Conservation (phyloP, 2,797 vertebrate genomes). For the Sandelia bainsii region DNA sequence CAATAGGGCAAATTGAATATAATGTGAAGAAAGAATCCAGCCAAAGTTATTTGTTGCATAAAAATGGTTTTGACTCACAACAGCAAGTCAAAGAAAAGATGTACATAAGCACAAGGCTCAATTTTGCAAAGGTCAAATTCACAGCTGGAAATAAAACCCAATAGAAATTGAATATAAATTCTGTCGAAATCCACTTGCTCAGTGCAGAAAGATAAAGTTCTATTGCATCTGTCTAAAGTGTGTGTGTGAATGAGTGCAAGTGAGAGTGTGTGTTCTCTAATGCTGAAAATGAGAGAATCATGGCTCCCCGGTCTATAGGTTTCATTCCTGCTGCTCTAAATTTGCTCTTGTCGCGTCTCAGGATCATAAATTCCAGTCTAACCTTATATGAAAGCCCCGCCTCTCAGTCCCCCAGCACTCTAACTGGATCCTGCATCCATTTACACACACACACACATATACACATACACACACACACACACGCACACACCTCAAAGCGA, state of each 20-base stretch:
- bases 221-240: conserved; percentile 9
- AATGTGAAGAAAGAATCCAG: conserved; percentile 44
- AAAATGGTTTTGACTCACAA: conserved; percentile 22
- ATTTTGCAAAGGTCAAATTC: conserved; percentile 14
- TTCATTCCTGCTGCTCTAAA: conserved; percentile 76
- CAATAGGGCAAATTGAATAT: conserved; percentile 34
- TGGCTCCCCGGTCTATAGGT: conserved; percentile 59
- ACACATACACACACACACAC: conserved; percentile 58
- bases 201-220: conserved; percentile 37
- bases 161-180: conserved; percentile 44
- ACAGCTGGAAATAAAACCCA: conserved; percentile 46
- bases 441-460: conserved; percentile 60
- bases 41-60: conserved; percentile 10
- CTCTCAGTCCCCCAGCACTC: conserved; percentile 86
- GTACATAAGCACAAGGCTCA: background rate
- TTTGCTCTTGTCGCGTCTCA: conserved; percentile 70
- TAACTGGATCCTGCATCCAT: conserved; percentile 91
- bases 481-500: conserved; percentile 76
- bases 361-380: conserved; percentile 85
- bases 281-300: conserved; percentile 74
- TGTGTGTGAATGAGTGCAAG: conserved; percentile 7
- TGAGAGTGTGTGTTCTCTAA: conserved; percentile 38
- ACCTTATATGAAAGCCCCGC: conserved; percentile 89
- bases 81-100: conserved; percentile 23
- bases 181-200: conserved; percentile 23